phyloP scores from a whole-genome alignment of 2,888 invertebrate species.

The Macrosiphum euphorbiae region DNA sequence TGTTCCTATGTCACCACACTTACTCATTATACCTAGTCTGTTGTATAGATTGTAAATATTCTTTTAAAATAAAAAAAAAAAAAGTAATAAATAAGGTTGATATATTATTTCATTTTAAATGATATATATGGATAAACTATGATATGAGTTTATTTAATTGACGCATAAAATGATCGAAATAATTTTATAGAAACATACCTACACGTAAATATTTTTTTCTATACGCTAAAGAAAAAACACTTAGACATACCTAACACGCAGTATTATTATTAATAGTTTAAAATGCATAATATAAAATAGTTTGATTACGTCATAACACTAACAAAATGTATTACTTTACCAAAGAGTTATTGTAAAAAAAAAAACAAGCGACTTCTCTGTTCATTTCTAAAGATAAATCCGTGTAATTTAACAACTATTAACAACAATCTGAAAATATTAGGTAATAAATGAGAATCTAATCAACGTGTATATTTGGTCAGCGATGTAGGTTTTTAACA shows the following conservation, averaged over 20 bases:
- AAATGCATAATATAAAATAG: background rate
- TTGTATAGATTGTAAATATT: too few relatives aligned
- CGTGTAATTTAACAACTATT: background rate
- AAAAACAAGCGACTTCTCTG: background rate
- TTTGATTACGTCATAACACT: background rate
- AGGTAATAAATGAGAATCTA: constrained; percentile 10
- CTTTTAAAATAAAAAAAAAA: too few relatives aligned
- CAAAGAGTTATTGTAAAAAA: background rate
- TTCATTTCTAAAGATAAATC: background rate
- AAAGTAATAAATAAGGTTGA: background rate
- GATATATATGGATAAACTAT: background rate
- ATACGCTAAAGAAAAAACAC: background rate
- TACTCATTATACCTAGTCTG: too few relatives aligned
- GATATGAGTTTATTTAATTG: background rate
- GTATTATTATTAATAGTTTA: background rate
- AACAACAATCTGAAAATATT: background rate
- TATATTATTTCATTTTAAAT: background rate
- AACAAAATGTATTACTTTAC: background rate
- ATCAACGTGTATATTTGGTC: constrained; percentile 8
- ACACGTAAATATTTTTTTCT: background rate
- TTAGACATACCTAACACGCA: background rate
- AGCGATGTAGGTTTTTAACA: background rate
- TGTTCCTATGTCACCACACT: too few relatives aligned
- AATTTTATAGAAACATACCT: background rate
- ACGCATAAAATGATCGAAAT: background rate